Percentiles rank a stretch among this genome's conserved stretches.
phyloP scores from a whole-genome alignment of 2,888 invertebrate genomes.

The Rutpela maculata region DNA sequence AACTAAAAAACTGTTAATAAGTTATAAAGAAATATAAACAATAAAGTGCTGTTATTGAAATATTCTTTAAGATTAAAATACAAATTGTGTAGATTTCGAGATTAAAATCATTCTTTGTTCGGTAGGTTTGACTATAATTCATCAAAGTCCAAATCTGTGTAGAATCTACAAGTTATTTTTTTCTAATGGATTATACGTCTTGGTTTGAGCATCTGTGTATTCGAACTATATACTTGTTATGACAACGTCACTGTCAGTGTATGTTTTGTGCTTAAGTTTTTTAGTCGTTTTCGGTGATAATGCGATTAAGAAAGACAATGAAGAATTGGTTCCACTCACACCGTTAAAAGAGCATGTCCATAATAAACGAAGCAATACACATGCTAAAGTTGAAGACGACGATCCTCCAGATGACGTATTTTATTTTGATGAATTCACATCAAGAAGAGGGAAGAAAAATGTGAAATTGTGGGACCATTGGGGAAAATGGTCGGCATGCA shows the following conservation, averaged over 20 bases:
- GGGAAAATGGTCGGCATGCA: conserved; percentile 75
- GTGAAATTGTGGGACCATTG: conserved; percentile 74
- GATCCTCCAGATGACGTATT: conserved; percentile 46
- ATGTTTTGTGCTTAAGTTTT: conserved; percentile 2
- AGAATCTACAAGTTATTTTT: too few species aligned
- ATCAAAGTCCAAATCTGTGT: too few species aligned
- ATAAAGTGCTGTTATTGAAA: too few species aligned
- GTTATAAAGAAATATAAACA: too few species aligned
- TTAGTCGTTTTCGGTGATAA: not conserved
- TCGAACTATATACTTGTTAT: not conserved
- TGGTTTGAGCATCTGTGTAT: too few species aligned
- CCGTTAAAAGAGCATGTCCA: not conserved
- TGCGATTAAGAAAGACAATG: not conserved
- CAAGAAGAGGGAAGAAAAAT: conserved; percentile 50
- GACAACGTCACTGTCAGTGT: conserved; percentile 28
- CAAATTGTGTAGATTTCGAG: too few species aligned
- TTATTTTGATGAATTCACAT: conserved; percentile 49
- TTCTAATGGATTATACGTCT: too few species aligned
- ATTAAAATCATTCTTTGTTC: too few species aligned
- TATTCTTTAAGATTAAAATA: too few species aligned
- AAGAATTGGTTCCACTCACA: not conserved
- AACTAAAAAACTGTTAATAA: too few species aligned
- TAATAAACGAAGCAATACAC: not conserved
- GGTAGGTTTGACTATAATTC: too few species aligned
- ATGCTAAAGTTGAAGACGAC: not conserved